Base-by-base conservation (phyloP, 2,113 vertebrate species). In the Tinamus guttatus region DNA sequence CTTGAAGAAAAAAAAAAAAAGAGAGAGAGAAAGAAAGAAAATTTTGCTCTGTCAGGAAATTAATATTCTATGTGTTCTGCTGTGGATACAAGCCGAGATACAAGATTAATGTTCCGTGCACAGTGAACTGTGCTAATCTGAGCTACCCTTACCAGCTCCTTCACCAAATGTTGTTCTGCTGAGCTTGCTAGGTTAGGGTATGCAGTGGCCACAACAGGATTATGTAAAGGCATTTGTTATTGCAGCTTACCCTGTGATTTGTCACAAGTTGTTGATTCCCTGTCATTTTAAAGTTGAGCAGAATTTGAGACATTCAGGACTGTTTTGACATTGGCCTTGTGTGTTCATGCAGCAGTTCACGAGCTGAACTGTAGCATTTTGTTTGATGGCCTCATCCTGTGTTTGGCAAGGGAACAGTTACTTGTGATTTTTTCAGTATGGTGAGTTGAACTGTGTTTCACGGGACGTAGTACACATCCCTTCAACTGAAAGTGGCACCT, bases 131-230 rank as follows among this genome's bases (percentile, higher is more conserved):
- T 30, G 69, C 14, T 32, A 25, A 58, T n/a, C 28, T 79, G 27
- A 62, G 75, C 38, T 27, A 8, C 1, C 5, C 38, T 67, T 21
- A 70, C 36, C 0, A 2, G 30, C n/a, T 82, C 13, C 40, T 82
- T 40, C 0, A 0, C 38, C 21, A 47, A 45, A 59, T 30, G 3
- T 51, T 6, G 19, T 18, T 82, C 34, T 2, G 3, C 14, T 27
- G 41, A 45, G 7, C 36, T 75, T 59, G 41, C 10, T 25, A 36
- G 34, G 17, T 2, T 63, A 16, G 28, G 36, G 30, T 34, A 17
- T 16, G 2, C 15, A 41, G 45, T 41, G 70, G 30, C 36, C 3
- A 3, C 20, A 19, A 74, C 77, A 28, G 30, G 24, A 25, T 24
- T 24, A 11, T 49, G 10, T 49, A 49, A 49, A 49, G 24, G 49